Percentiles rank a stretch among this genome's conserved stretches.
Conservation (phyloP, 1,140 invertebrate species). For the Penaeus indicus region DNA sequence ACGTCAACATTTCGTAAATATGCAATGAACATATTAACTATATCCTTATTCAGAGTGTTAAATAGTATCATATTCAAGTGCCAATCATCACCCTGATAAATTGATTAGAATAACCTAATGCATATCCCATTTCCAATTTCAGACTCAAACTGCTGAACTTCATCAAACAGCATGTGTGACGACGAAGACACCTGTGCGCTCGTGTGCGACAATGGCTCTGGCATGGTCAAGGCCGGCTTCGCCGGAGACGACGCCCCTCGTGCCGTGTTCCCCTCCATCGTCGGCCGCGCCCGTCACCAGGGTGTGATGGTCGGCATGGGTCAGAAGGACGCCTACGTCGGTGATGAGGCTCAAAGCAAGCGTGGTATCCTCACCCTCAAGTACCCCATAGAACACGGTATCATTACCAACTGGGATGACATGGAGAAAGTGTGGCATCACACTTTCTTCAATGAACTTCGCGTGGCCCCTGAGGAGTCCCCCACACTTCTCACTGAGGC, state of each 20-base stretch:
- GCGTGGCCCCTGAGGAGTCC: constrained; percentile 74
- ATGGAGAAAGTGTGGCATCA: constrained; percentile 11
- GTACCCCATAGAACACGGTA: constrained; percentile 1
- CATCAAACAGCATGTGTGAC: constrained; percentile 90
- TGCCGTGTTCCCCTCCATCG: constrained; percentile 93
- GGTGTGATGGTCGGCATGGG: constrained; percentile 98
- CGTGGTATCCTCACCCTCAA: constrained; percentile 79
- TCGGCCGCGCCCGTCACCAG: constrained; percentile 89
- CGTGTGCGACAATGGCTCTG: constrained; percentile 74
- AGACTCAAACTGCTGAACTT: constrained; percentile 75
- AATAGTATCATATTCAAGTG: too few relatives aligned
- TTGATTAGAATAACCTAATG: too few relatives aligned
- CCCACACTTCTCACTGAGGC: constrained; percentile 90
- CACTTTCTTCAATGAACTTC: constrained; percentile 66
- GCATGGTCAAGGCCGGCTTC: constrained; percentile 1
- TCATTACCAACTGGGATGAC: constrained; percentile 15
- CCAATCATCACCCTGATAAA: too few relatives aligned
- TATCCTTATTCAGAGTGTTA: too few relatives aligned
- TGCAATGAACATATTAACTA: too few relatives aligned
- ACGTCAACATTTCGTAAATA: too few relatives aligned
- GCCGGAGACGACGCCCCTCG: constrained; percentile 13
- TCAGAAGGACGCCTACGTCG: constrained; percentile 97
- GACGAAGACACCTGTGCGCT: constrained; percentile 73
- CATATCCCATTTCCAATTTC: too few relatives aligned
- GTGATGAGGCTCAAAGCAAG: constrained; percentile 96